These are phyloP conservation scores for Oxyruncus cristatus DNA, from an alignment of 2,113 vertebrate genomes.

Conservation along the genomic window DNA sequence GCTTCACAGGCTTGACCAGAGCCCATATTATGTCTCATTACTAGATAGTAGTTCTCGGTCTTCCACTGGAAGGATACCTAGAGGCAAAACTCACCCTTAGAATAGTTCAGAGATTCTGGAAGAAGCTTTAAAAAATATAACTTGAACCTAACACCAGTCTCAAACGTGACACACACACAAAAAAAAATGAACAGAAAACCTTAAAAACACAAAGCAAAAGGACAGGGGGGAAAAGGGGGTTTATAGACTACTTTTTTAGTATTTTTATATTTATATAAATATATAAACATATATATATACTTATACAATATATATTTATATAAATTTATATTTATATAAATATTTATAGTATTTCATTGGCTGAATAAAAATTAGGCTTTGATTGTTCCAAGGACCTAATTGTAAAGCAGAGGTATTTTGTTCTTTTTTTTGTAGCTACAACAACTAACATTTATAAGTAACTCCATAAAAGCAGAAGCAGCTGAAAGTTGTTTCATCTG, in stretches of 20 bases:
- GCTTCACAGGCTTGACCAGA: not conserved
- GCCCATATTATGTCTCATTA: not conserved
- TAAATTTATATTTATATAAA: too few species aligned
- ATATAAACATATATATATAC: too few species aligned
- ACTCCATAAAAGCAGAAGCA: not conserved
- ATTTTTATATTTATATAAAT: too few species aligned
- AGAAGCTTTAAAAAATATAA: not conserved
- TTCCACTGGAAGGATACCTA: not conserved
- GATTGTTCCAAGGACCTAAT: not conserved
- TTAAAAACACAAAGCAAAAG: not conserved
- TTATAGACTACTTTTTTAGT: too few species aligned
- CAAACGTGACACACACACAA: not conserved
- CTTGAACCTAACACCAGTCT: not conserved
- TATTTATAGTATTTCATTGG: not conserved
- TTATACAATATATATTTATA: too few species aligned
- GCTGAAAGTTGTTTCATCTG: not conserved
- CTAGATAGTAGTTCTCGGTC: not conserved
- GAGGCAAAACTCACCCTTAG: not conserved
- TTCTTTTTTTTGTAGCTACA: not conserved
- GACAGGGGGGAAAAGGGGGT: too few species aligned
- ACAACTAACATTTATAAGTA: not conserved
- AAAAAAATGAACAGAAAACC: too few species aligned
- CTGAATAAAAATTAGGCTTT: not conserved
- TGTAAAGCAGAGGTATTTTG: too few species aligned
- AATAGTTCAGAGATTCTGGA: not conserved